Evolutionary conservation across 2,797 vertebrate genomes (phyloP), one percentile per base, ranked within the genome.

Genomic region (Hirundo rustica): DNA sequence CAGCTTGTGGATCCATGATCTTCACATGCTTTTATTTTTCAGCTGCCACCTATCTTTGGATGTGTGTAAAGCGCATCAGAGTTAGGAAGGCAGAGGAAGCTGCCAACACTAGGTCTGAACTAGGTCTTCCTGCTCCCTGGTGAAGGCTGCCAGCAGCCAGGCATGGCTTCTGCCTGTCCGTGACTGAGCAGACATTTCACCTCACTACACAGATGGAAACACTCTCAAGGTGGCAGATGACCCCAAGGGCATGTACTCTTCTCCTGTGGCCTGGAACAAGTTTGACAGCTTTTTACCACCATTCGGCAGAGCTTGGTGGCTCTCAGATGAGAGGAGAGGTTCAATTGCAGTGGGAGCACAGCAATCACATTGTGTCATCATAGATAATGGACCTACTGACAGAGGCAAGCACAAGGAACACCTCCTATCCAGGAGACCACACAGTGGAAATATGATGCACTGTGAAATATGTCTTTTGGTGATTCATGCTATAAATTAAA

Each of bases 401-500:
- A 10, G 58, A 82, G n/a, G 29, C 30, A 87, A 48, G 36, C 48
- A 55, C 40, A 30, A 64, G 57, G 30, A 51, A 77, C 58, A 72
- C 29, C 70, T 91, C 60, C 55, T 26, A 45, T 32, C 36, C 64
- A 21, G 67, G n/a, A n/a, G 40, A 76, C 77, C 19, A 25, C 48
- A 60, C 21, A 23, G 38, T 30, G 36, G 16, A 92, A 92, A 34
- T 36, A 55, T 58, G 89, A 90, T 76, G n/a, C 45, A 64, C 68
- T 44, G 53, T 79, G 83, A 88, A 90, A 88, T 88, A 84, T 71
- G 60, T 32, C 45, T 92, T 83, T 79, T 81, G 71, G 48, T 92
- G 91, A 95, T 65, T 94, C 95, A 96, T 91, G 8, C 60, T 73
- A 57, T 81, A 93, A 96, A 86, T 93, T 95, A 95, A 96, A 96